Base-by-base conservation (phyloP, 2,888 invertebrate species). In the Itoplectis maculator region DNA sequence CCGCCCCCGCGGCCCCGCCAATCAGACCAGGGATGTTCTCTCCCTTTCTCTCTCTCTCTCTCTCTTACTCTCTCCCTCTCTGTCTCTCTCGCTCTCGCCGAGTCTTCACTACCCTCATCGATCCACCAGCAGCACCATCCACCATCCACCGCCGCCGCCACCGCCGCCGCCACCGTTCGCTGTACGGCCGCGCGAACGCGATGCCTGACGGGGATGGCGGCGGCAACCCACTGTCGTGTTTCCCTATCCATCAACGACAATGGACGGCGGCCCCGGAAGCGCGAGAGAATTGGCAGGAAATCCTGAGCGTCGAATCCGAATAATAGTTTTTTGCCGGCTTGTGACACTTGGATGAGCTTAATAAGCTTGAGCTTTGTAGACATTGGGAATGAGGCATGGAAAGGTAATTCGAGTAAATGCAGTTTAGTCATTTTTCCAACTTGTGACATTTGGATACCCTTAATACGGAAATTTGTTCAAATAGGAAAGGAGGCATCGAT, bases 1-100 rank as follows among this genome's bases (percentile, higher is more conserved):
- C 90, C 90, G 90, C 90, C 92, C 90, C 90, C 92, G 90, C 90
- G 85, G 89, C 89, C 90, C 91, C 92, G 90, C 92, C 92, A 92
- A 92, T 92, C 92, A 91, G 91, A 91, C 91, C 87, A 76, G 79
- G 87, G 68, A 69, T 76, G 47, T 72, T 80, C 88, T 49, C 61
- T 56, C 74, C 47, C 88, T 88, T 59, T 76, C 82, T 75, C 70
- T 54, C 61, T 70, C 78, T 78, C n/a, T 76, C 82, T 75, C 70
- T 54, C 61, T 70, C 78, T 78, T n/a, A n/a, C n/a, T 80, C 88
- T 49, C 61, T 56, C 74, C 47, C 88, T 88, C 59, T 76, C 82
- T 75, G 65, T 54, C 61, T 70, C 78, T 78, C n/a, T n/a, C n/a
- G n/a, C n/a, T n/a, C 61, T 54, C 70, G 49, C 40, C 15, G 18